phyloP scores from a whole-genome alignment of 2,888 invertebrate species.

The Nephrotoma guestfalica region DNA sequence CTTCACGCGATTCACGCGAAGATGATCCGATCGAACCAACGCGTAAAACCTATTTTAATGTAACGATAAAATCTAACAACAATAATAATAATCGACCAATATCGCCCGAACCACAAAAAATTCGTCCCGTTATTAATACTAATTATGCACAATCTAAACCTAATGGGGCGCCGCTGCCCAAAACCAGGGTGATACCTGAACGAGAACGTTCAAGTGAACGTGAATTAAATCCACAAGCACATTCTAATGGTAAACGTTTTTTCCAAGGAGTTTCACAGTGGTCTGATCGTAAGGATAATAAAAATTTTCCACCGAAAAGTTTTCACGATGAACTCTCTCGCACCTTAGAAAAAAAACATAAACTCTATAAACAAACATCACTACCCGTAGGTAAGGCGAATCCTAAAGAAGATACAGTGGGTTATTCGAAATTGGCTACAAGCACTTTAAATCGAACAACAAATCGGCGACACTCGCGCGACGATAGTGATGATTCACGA shows the following conservation, averaged over 20 bases:
- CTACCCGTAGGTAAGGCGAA: conserved; percentile 11
- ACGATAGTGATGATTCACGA: conserved; percentile 26
- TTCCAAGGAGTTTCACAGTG: conserved; percentile 68
- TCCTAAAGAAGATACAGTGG: conserved; percentile 22
- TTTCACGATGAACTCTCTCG: conserved; percentile 31
- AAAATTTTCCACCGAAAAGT: conserved; percentile 29
- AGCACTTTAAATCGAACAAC: conserved; percentile 20
- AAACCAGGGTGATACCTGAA: conserved; percentile 26
- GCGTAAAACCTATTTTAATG: conserved; percentile 61
- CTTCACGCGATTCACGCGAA: conserved; percentile 37
- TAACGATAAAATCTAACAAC: conserved; percentile 50
- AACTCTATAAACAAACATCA: conserved; percentile 10
- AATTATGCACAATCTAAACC: conserved; percentile 35
- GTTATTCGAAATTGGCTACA: conserved; percentile 20
- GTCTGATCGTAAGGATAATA: conserved; percentile 47
- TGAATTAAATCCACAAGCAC: conserved; percentile 27
- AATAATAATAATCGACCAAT: background rate
- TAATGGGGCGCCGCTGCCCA: conserved; percentile 19
- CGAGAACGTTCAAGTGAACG: conserved; percentile 30
- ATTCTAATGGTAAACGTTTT: conserved; percentile 36
- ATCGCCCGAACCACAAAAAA: conserved; percentile 36
- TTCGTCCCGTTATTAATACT: conserved; percentile 21
- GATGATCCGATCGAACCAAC: conserved; percentile 48
- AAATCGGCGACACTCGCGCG: conserved; percentile 23
- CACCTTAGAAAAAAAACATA: conserved; percentile 27